A percentile compares a stretch with the other conserved stretches of the same genome.
Conservation (phyloP, 2,797 vertebrate genomes). For the Sorex maritimensis region DNA sequence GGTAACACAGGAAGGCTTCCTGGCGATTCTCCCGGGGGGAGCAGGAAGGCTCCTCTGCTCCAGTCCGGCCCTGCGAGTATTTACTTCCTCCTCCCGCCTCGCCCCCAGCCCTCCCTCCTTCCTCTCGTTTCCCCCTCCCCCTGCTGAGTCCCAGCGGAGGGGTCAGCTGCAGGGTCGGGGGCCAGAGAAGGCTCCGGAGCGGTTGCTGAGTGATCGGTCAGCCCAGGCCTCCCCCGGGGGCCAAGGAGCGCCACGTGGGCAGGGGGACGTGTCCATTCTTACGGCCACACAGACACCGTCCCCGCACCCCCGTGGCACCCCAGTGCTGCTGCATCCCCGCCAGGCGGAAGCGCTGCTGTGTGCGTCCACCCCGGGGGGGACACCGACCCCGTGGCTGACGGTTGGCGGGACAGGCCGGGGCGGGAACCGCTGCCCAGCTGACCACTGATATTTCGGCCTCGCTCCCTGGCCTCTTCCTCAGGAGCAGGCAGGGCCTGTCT, state of each 20-base stretch:
- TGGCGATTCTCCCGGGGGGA: too few relatives aligned
- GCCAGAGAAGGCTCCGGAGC: too few relatives aligned
- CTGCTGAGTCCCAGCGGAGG: neutral
- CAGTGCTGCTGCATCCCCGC: too few relatives aligned
- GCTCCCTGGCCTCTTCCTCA: neutral
- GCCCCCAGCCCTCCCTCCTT: neutral
- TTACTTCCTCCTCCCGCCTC: neutral
- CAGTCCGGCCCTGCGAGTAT: neutral
- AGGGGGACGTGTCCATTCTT: neutral
- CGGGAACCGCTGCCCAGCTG: neutral
- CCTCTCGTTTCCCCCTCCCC: neutral
- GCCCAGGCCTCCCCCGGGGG: neutral
- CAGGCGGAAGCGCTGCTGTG: neutral
- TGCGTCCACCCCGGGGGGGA: too few relatives aligned
- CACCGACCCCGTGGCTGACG: neutral
- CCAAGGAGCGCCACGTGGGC: neutral
- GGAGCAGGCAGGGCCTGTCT: constrained; percentile 10
- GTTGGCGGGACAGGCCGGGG: neutral
- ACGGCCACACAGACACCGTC: neutral
- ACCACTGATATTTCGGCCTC: neutral
- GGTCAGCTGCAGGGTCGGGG: neutral
- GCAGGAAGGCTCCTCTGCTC: too few relatives aligned
- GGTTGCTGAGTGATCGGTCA: neutral
- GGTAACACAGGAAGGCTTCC: neutral
- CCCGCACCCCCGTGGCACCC: too few relatives aligned